Conservation (phyloP, 2,797 vertebrate species). For the Dicrostonyx torquatus region DNA sequence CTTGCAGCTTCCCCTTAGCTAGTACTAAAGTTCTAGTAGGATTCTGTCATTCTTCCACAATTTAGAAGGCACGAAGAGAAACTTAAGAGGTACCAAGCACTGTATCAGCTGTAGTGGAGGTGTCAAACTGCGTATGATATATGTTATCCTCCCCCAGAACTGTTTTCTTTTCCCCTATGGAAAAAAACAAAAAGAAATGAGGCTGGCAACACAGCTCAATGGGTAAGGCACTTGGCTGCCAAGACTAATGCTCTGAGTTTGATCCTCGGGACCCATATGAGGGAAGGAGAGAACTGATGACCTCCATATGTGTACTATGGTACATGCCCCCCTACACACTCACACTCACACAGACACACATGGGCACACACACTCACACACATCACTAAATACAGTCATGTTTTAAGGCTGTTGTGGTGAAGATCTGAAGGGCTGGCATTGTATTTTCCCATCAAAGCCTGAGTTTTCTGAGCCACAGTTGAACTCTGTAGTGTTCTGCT, state of each 20-base stretch:
- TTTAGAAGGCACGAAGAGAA: conserved; percentile 19
- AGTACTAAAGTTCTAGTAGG: neutral
- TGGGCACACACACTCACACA: neutral
- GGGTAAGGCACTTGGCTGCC: neutral
- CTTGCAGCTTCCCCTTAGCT: neutral
- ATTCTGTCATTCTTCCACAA: neutral
- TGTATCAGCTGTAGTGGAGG: neutral
- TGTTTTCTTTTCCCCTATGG: neutral
- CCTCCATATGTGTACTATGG: neutral
- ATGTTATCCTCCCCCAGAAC: neutral
- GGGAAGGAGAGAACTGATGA: neutral
- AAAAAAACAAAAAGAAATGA: neutral
- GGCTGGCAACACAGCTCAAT: neutral
- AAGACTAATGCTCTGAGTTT: neutral
- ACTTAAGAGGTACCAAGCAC: neutral
- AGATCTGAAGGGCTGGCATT: neutral
- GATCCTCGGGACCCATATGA: neutral
- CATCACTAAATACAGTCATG: neutral
- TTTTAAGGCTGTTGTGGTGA: neutral
- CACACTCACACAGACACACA: neutral
- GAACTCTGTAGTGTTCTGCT: neutral
- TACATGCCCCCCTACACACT: neutral
- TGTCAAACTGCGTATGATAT: neutral
- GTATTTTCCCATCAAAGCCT: neutral
- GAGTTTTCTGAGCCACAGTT: neutral